These are phyloP conservation scores for Centroberyx gerrardi DNA, from an alignment of 2,797 vertebrate species.

Conservation along the genomic window DNA sequence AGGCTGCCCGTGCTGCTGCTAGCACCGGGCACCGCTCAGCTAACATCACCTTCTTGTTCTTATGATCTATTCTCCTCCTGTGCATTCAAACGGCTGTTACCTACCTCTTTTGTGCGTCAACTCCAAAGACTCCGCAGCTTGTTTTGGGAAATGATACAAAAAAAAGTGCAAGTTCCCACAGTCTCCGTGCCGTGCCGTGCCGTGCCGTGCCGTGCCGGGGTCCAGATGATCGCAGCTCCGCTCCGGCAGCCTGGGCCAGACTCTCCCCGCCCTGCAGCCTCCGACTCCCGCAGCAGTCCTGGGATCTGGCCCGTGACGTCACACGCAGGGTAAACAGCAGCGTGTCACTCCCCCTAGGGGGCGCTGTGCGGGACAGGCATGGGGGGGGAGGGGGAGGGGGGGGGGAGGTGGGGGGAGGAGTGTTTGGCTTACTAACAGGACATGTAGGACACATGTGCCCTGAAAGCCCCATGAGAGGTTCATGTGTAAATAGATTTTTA, in stretches of 20 bases:
- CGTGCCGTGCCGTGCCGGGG: slow-evolving; percentile 14
- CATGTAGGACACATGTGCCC: no score
- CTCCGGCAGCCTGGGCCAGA: slow-evolving; percentile 60
- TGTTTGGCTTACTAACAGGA: no score
- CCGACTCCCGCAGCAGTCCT: slow-evolving; percentile 77
- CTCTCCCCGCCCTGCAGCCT: slow-evolving; percentile 73
- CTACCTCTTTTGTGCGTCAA: slow-evolving; percentile 53
- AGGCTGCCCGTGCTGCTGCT: slow-evolving; percentile 14
- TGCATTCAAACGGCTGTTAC: slow-evolving; percentile 13
- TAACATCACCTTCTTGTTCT: slow-evolving; percentile 26
- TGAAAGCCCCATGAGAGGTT: neutral
- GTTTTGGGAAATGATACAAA: neutral
- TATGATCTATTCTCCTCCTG: neutral
- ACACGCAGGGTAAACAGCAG: slow-evolving; percentile 38
- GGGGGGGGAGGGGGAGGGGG: neutral
- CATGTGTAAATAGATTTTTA: neutral
- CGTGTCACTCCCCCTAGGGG: slow-evolving; percentile 37
- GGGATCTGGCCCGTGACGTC: slow-evolving; percentile 82
- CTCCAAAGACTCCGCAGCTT: slow-evolving; percentile 25
- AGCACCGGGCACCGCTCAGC: slow-evolving; percentile 40
- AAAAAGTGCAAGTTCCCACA: slow-evolving; percentile 13
- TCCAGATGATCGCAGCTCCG: slow-evolving; percentile 49
- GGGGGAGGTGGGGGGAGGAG: no score
- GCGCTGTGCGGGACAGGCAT: slow-evolving; percentile 25
- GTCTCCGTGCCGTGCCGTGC: no score